Evolutionary conservation across 2,113 vertebrate species (phyloP).

Genomic region (Hassar affinis): DNA sequence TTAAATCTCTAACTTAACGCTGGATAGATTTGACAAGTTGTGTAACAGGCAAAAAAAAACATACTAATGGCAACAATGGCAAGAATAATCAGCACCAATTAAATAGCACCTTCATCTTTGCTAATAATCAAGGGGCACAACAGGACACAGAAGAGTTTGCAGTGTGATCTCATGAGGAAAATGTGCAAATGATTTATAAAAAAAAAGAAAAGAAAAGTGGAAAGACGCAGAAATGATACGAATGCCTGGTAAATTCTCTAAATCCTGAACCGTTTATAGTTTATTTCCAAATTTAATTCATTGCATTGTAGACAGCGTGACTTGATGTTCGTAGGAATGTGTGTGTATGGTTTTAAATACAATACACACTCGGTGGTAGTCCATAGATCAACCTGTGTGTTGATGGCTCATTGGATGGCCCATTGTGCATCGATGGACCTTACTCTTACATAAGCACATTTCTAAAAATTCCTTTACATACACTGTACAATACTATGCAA

Average conservation of each 20-base stretch:
- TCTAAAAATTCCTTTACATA: neutral
- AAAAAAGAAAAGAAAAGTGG: neutral
- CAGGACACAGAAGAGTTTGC: neutral
- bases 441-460: neutral
- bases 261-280: neutral
- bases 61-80: neutral
- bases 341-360: neutral
- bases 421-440: neutral
- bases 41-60: neutral
- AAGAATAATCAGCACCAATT: neutral
- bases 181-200: conserved; percentile 1
- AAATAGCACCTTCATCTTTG: neutral
- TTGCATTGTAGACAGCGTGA: neutral
- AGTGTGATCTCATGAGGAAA: neutral
- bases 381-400: neutral
- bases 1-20: neutral
- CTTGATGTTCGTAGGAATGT: neutral
- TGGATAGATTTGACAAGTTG: neutral
- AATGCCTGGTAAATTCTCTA: neutral
- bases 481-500: neutral
- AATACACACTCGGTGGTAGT: neutral
- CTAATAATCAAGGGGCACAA: neutral
- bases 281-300: neutral
- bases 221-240: too few species aligned
- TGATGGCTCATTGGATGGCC: neutral